These are phyloP conservation scores for Caenorhabditis sinica DNA, from an alignment of 2,888 invertebrate genomes.

Conservation along the genomic window DNA sequence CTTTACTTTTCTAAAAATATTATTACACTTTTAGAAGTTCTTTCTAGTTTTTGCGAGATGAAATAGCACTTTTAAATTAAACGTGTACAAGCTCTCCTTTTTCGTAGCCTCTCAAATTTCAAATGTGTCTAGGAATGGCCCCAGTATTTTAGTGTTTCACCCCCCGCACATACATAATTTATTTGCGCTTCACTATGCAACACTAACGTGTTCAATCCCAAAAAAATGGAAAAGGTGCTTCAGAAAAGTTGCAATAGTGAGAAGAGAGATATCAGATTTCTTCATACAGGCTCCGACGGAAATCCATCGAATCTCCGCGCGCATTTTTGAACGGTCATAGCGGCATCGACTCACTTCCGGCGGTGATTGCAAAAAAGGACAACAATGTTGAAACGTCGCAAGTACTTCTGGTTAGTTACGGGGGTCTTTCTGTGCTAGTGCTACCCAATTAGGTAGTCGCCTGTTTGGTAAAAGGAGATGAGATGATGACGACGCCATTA, in stretches of 20 bases:
- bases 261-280: conserved; percentile 18
- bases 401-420: conserved; percentile 66
- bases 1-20: conserved; percentile 10
- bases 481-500: conserved; percentile 51
- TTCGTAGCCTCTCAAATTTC: conserved; percentile 29
- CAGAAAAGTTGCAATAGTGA: background rate
- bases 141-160: conserved; percentile 28
- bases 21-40: conserved; percentile 1
- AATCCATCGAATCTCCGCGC: conserved; percentile 68
- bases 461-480: conserved; percentile 29
- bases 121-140: conserved; percentile 5
- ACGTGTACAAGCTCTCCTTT: conserved; percentile 4
- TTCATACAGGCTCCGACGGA: conserved; percentile 56
- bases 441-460: conserved; percentile 18
- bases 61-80: background rate
- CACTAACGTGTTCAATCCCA: background rate
- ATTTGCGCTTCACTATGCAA: conserved; percentile 43
- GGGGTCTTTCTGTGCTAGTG: conserved; percentile 5
- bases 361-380: conserved; percentile 56
- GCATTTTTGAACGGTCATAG: conserved; percentile 62
- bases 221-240: conserved; percentile 8
- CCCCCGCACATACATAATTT: conserved; percentile 37
- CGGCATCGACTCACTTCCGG: conserved; percentile 64
- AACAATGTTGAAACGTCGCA: conserved; percentile 49
- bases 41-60: background rate